These are phyloP conservation scores for Nephotettix cincticeps DNA, from an alignment of 1,140 invertebrate genomes.

Conservation along the genomic window DNA sequence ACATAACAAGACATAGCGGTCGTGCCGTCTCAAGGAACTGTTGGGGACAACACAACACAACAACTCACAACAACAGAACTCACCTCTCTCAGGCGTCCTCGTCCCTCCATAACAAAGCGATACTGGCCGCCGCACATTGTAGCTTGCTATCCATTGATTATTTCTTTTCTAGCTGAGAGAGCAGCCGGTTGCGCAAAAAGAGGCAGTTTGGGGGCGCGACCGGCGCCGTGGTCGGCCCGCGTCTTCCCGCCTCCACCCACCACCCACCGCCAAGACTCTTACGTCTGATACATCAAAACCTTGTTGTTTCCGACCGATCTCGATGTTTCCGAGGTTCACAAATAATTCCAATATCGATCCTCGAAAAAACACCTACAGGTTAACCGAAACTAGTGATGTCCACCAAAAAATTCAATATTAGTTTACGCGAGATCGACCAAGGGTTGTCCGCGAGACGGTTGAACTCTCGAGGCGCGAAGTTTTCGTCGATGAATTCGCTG, in stretches of 20 bases:
- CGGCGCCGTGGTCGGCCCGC: slow-evolving; percentile 28
- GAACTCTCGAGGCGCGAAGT: no score
- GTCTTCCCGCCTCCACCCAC: slow-evolving; percentile 10
- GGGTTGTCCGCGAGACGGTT: no score
- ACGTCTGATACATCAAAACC: slow-evolving; percentile 24
- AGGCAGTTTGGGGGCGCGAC: slow-evolving; percentile 31
- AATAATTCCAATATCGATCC: slow-evolving; percentile 16
- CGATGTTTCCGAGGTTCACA: neutral
- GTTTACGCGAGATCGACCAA: no score
- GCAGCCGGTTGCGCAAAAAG: slow-evolving; percentile 33
- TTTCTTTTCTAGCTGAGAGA: slow-evolving; percentile 34
- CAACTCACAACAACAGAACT: no score
- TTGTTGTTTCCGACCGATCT: slow-evolving; percentile 7
- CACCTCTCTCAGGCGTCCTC: slow-evolving; percentile 40
- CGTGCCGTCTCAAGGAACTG: neutral
- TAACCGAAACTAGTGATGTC: no score
- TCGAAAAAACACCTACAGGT: neutral
- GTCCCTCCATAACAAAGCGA: slow-evolving; percentile 52
- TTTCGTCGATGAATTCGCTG: no score
- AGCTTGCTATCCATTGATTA: slow-evolving; percentile 33
- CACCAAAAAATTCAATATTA: no score
- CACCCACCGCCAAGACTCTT: slow-evolving; percentile 13
- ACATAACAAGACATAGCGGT: slow-evolving; percentile 12
- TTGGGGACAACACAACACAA: no score
- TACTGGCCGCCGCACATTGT: slow-evolving; percentile 27